A percentile compares a stretch with the other conserved stretches of the same genome.
Evolutionary conservation across 2,113 vertebrate genomes (phyloP).

Genomic region (Axis porcinus): DNA sequence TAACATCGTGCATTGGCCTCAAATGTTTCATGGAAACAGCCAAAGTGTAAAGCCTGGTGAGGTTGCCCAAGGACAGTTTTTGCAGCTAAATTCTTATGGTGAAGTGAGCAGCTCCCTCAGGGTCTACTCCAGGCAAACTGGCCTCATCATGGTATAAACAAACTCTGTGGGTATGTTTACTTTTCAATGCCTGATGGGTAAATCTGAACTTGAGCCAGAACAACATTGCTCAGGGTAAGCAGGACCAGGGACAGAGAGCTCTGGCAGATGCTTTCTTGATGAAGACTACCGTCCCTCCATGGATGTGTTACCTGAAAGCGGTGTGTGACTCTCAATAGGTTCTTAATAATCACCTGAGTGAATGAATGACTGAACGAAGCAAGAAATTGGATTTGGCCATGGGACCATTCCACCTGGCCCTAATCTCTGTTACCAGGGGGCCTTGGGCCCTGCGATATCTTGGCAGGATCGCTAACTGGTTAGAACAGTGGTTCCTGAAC

Average conservation of each 20-base stretch:
- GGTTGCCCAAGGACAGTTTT: not conserved
- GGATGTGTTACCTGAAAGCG: not conserved
- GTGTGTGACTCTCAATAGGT: not conserved
- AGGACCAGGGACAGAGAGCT: not conserved
- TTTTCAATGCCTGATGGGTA: rapidly evolving
- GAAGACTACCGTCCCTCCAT: rapidly evolving
- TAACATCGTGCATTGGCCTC: not conserved
- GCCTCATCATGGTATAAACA: rapidly evolving
- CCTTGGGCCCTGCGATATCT: not conserved
- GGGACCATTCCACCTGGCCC: too few relatives aligned
- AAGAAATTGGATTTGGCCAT: not conserved
- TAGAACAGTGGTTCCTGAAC: not conserved
- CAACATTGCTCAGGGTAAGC: too few relatives aligned
- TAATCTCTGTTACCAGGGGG: not conserved
- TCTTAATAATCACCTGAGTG: not conserved
- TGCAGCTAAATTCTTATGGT: not conserved
- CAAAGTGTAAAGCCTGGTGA: not conserved
- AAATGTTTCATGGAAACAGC: not conserved
- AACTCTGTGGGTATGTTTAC: not conserved
- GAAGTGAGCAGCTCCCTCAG: too few relatives aligned
- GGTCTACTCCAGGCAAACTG: not conserved
- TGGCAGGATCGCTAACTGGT: not conserved
- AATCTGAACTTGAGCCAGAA: not conserved
- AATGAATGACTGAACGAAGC: not conserved
- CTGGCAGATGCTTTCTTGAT: not conserved